Base-by-base conservation (phyloP, 1,140 invertebrate genomes). In the Euura lappo region DNA sequence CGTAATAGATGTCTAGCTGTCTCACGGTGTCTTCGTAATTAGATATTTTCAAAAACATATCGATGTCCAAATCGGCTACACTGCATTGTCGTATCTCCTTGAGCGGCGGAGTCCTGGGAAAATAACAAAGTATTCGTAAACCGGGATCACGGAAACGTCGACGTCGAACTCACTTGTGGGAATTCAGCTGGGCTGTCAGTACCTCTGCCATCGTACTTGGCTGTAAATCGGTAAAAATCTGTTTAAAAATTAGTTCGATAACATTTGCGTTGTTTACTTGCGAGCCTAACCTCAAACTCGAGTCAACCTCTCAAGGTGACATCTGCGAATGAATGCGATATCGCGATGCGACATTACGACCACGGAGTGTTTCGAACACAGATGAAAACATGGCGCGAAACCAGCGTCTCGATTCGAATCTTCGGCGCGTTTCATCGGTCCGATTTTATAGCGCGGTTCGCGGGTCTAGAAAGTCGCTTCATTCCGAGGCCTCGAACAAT, bases 1-100 rank as follows among this genome's bases (percentile, higher is more conserved):
- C 96, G 92, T 97, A 98, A 85, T 96, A 97, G 81, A 96, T 93
- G 87, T 98, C 96, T 69, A 98, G 87, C 86, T 97, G 95, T 77
- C 92, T 89, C 3, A 97, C 94, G 51, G 95, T 96, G 75, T 97
- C 95, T 86, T 97, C 95, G 89, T 97, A 97, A 86, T 96, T 96
- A 6, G 93, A 93, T 51, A 93, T 93, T 88, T 94, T 95, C 45
- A 94, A 84, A 81, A 93, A 94, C 86, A 93, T 93, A 77, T 94
- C 93, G 68, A 93, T 91, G 73, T 93, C 92, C 79, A 94, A 91
- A 78, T 90, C 89, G 72, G 88, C 86, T 44, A 92, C 87, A 79
- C 92, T 93, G 44, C 89, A 90, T 81, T 91, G 90, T 43, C 90
- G 82, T 51, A 87, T 88, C 84, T 60, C 51, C 51, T 60, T 60